Conservation (phyloP, 1,140 invertebrate genomes). For the Contarinia nasturtii region DNA sequence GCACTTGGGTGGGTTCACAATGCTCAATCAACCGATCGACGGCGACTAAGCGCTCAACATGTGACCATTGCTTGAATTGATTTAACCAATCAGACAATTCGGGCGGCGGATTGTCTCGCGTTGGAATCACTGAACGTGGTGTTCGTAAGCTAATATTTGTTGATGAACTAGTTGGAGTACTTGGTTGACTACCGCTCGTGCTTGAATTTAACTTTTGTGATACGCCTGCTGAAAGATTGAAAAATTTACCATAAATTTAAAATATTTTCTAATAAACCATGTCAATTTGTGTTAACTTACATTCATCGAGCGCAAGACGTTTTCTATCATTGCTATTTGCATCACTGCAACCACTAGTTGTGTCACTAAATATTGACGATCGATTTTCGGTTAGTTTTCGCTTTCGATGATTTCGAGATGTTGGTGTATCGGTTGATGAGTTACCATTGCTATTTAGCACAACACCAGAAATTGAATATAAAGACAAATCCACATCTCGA, state of each 20-base stretch:
- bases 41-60: conserved; percentile 71
- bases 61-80: conserved; percentile 65
- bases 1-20: conserved; percentile 81
- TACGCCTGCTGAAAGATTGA: no score
- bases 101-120: conserved; percentile 60
- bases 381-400: conserved; percentile 21
- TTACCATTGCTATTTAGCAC: neutral
- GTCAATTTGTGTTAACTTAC: neutral
- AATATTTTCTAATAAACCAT: no score
- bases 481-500: conserved; percentile 9
- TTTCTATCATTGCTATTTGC: conserved; percentile 13
- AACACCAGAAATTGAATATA: conserved; percentile 9
- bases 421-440: neutral
- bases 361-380: conserved; percentile 12
- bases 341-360: conserved; percentile 5
- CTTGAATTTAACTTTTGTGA: no score
- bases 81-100: conserved; percentile 56
- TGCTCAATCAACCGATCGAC: conserved; percentile 75
- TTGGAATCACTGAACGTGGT: conserved; percentile 36
- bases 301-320: conserved; percentile 17
- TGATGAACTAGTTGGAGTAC: conserved; percentile 2
- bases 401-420: conserved; percentile 12
- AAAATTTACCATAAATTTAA: no score
- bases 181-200: no score
- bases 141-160: conserved; percentile 9